These are phyloP conservation scores for Nymphicus hollandicus DNA, from an alignment of 2,113 vertebrate genomes.

Conservation along the genomic window DNA sequence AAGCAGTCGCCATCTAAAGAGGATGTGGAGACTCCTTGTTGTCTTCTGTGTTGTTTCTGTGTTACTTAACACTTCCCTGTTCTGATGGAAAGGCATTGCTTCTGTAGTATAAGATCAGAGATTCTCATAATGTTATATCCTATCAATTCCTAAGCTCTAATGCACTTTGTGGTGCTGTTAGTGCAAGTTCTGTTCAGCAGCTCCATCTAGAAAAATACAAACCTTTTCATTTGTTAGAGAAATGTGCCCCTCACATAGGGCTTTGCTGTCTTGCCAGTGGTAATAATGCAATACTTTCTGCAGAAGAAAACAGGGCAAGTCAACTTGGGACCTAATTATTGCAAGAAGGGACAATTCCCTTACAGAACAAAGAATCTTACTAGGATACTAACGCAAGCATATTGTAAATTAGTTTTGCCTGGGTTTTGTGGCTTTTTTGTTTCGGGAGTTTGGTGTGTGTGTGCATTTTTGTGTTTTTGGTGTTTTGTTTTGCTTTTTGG, in stretches of 20 bases:
- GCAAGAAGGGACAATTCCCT: neutral
- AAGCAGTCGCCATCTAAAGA: neutral
- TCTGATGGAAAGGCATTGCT: neutral
- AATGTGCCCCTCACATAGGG: neutral
- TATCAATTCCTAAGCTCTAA: neutral
- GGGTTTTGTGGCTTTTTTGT: neutral
- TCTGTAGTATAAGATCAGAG: neutral
- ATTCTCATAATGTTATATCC: neutral
- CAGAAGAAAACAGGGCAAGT: neutral
- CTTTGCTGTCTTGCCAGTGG: neutral
- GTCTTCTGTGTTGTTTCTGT: neutral
- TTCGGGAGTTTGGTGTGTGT: neutral
- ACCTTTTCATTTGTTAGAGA: neutral
- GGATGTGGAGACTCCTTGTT: neutral
- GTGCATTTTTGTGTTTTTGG: neutral
- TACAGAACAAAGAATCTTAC: neutral
- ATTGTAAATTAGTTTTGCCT: neutral
- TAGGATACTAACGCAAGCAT: neutral
- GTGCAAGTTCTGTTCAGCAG: neutral
- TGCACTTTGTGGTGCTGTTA: neutral
- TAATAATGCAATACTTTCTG: neutral
- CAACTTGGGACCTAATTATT: constrained; percentile 3
- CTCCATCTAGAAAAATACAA: neutral
- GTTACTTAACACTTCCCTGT: neutral
- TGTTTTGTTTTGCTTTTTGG: neutral